Evolutionary conservation across 2,888 invertebrate genomes (phyloP).

Genomic region (Tolmerus cingulatus): DNA sequence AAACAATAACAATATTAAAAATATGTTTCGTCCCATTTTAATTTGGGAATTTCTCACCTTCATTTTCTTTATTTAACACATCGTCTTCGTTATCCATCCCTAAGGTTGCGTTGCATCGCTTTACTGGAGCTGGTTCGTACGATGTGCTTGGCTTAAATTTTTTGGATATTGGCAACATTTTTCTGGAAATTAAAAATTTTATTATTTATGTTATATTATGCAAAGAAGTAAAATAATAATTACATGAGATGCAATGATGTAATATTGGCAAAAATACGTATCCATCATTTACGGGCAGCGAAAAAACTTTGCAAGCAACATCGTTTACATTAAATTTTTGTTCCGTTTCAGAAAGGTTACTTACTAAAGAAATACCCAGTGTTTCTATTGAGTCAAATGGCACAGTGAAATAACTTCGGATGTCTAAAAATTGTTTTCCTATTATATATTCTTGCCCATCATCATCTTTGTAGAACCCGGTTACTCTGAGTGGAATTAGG

Average conservation of each 20-base stretch:
- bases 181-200: not conserved
- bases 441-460: slow-evolving; percentile 1
- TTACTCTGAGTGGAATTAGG: not conserved
- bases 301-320: not conserved
- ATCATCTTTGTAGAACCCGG: not conserved
- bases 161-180: not conserved
- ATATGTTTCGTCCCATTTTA: not conserved
- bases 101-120: not conserved
- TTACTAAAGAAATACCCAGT: not conserved
- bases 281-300: not conserved
- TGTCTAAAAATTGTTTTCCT: not conserved
- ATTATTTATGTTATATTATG: not conserved
- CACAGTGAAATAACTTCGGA: not conserved
- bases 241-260: not conserved
- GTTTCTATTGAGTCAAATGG: not conserved
- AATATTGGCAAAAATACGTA: not conserved
- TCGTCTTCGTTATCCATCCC: not conserved
- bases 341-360: not conserved
- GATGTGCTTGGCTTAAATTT: not conserved
- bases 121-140: not conserved
- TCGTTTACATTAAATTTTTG: not conserved
- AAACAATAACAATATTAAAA: not conserved
- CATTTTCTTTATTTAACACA: not conserved
- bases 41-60: not conserved
- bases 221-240: no score